These are phyloP conservation scores for Pithecia hirsuta DNA, from an alignment of 2,797 vertebrate species.

Conservation along the genomic window DNA sequence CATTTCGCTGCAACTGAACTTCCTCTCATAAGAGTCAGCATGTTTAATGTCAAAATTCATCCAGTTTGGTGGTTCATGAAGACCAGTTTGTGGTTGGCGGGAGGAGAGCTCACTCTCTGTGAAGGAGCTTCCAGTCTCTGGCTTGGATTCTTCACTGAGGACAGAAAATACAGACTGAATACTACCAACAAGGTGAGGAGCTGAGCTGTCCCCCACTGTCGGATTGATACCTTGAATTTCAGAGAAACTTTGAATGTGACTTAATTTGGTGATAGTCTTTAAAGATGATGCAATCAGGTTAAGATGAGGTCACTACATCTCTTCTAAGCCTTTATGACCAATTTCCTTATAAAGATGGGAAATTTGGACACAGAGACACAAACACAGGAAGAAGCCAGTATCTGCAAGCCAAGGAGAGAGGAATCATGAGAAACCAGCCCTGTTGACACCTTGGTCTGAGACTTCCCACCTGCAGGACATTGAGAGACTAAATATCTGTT, in stretches of 20 bases:
- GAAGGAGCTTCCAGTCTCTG: neutral
- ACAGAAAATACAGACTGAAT: neutral
- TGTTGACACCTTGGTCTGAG: neutral
- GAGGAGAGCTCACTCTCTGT: too few relatives aligned
- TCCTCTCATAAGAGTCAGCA: rapidly evolving
- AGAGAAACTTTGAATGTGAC: neutral
- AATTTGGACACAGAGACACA: too few relatives aligned
- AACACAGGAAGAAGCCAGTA: neutral
- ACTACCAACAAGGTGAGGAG: rapidly evolving
- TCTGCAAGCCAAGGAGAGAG: rapidly evolving
- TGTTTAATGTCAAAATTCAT: neutral
- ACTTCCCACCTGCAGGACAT: neutral
- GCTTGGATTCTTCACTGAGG: neutral
- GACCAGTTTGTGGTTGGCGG: too few relatives aligned
- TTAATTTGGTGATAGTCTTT: neutral
- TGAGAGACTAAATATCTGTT: neutral
- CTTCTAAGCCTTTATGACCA: rapidly evolving
- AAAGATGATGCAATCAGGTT: neutral
- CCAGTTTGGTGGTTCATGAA: rapidly evolving
- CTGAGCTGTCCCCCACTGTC: neutral
- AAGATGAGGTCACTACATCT: neutral
- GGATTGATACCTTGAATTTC: too few relatives aligned
- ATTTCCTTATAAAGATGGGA: neutral
- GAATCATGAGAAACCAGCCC: neutral
- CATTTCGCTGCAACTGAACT: neutral